Percentiles rank a stretch among this genome's conserved stretches.
These are phyloP conservation scores for Ariopsis seemanni DNA, from an alignment of 2,113 vertebrate genomes.

Conservation along the genomic window DNA sequence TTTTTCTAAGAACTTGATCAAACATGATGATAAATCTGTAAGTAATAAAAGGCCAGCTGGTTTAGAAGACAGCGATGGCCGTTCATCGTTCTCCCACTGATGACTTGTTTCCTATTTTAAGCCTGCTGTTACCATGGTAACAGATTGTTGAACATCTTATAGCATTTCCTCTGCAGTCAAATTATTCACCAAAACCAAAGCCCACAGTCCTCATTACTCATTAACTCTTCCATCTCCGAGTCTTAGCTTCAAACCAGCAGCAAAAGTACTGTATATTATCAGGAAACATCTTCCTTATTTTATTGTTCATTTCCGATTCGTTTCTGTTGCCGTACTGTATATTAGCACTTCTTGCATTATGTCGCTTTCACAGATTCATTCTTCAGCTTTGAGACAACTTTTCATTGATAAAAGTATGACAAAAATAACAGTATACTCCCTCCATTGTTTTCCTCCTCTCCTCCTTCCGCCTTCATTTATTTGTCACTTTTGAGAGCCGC, in stretches of 20 bases:
- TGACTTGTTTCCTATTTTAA: conserved; percentile 73
- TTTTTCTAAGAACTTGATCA: background rate
- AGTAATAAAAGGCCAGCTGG: background rate
- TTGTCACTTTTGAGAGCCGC: background rate
- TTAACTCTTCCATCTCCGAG: background rate
- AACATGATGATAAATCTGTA: too few species aligned
- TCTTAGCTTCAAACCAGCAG: background rate
- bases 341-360: background rate
- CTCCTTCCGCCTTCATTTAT: conserved; percentile 19
- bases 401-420: background rate
- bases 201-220: too few species aligned
- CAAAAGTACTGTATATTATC: too few species aligned
- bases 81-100: conserved; percentile 71
- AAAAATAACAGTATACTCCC: background rate
- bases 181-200: background rate
- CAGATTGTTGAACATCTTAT: conserved; percentile 43
- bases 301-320: background rate
- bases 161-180: background rate
- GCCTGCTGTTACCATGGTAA: conserved; percentile 81
- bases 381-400: background rate
- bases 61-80: background rate
- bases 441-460: background rate
- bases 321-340: background rate
- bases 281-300: too few species aligned
- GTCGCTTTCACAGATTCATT: background rate